Conservation (phyloP, 2,888 invertebrate genomes). For the Volucella bombylans region DNA sequence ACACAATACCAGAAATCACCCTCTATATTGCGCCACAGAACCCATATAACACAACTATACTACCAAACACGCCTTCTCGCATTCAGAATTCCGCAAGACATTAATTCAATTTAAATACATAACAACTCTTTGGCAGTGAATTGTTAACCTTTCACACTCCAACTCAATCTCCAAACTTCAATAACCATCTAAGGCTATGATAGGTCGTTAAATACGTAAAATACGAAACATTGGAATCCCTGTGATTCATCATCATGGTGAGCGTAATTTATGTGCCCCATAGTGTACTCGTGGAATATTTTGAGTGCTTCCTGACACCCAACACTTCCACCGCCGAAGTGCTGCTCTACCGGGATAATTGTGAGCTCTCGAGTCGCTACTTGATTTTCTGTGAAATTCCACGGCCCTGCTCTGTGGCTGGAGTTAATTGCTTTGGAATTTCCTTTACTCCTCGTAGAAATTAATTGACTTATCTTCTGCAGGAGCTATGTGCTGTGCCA, state of each 20-base stretch:
- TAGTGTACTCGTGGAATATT: conserved; percentile 3
- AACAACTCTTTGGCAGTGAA: conserved; percentile 45
- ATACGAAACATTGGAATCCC: conserved; percentile 39
- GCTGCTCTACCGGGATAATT: conserved; percentile 58
- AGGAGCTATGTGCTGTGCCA: conserved; percentile 14
- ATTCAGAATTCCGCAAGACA: conserved; percentile 43
- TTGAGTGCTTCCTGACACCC: conserved; percentile 29
- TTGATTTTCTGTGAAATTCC: conserved; percentile 38
- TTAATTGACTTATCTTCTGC: conserved; percentile 62
- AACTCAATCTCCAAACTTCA: conserved; percentile 19
- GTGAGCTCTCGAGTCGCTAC: conserved; percentile 42
- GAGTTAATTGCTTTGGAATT: conserved; percentile 70
- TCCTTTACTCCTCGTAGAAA: conserved; percentile 52
- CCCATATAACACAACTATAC: neutral
- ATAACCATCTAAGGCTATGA: conserved; percentile 22
- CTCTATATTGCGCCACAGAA: too few species aligned
- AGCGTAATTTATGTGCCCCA: neutral
- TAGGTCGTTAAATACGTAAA: conserved; percentile 51
- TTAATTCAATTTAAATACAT: conserved; percentile 64
- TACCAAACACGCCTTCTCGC: conserved; percentile 14
- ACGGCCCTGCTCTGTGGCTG: conserved; percentile 34
- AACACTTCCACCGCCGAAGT: conserved; percentile 34
- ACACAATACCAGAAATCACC: neutral
- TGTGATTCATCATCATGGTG: conserved; percentile 51
- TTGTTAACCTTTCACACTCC: conserved; percentile 58